These are phyloP conservation scores for Pterophyllum scalare DNA, from an alignment of 2,113 vertebrate species.

Conservation along the genomic window DNA sequence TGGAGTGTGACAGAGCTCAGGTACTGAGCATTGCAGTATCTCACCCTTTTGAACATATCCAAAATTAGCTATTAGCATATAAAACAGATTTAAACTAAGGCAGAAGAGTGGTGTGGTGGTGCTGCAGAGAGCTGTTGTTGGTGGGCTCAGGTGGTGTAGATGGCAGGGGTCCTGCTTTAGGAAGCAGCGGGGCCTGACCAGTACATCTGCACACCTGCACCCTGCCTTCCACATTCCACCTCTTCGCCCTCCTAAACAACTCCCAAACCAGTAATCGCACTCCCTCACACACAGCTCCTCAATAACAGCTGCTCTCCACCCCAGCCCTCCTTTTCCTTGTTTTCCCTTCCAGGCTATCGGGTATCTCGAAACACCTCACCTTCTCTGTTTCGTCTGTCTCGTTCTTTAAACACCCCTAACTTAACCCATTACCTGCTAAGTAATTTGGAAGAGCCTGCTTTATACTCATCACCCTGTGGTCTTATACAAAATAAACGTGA, in stretches of 20 bases:
- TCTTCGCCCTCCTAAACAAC: slow-evolving; percentile 6
- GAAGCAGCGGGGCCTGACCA: slow-evolving; percentile 32
- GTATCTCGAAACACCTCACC: background rate
- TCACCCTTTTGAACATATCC: background rate
- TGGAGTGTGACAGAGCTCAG: background rate
- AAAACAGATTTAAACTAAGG: background rate
- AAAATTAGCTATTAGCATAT: slow-evolving; percentile 16
- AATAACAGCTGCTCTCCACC: slow-evolving; percentile 31
- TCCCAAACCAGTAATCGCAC: slow-evolving; percentile 33
- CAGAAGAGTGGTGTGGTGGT: background rate
- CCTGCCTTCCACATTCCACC: slow-evolving; percentile 25
- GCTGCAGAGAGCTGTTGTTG: slow-evolving; percentile 1
- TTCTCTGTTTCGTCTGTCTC: background rate
- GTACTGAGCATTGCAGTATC: background rate
- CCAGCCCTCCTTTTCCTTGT: background rate
- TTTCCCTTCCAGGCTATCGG: background rate
- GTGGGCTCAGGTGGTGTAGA: slow-evolving; percentile 41
- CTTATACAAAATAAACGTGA: background rate
- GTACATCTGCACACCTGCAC: slow-evolving; percentile 47
- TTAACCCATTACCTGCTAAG: background rate
- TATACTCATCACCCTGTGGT: background rate
- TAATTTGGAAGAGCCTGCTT: background rate
- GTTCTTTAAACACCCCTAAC: background rate
- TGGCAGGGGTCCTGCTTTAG: slow-evolving; percentile 34
- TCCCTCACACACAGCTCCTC: slow-evolving; percentile 33